phyloP scores from a whole-genome alignment of 2,888 invertebrate species.

The Bugulina stolonifera region DNA sequence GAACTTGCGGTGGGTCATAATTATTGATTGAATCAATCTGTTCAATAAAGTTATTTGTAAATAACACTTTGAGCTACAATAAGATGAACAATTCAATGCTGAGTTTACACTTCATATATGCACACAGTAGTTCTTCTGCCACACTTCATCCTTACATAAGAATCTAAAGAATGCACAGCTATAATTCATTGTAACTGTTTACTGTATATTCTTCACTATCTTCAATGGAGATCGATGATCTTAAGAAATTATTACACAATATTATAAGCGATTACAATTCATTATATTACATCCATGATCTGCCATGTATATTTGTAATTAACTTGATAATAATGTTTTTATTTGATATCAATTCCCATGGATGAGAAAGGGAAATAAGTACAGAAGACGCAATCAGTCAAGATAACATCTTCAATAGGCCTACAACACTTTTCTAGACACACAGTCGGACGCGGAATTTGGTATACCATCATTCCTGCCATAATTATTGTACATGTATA shows the following conservation, averaged over 20 bases:
- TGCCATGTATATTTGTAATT: background rate
- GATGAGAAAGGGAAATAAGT: no score
- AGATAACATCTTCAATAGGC: no score
- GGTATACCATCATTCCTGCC: no score
- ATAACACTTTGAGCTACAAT: background rate
- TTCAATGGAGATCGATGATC: background rate
- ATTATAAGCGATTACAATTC: background rate
- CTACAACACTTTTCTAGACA: no score
- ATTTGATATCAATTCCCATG: background rate
- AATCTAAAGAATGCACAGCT: background rate
- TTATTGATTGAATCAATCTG: constrained; percentile 9
- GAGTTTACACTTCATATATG: no score
- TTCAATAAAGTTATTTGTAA: background rate
- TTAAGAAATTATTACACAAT: background rate
- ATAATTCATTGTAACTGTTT: background rate
- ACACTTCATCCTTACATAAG: background rate
- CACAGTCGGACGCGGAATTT: no score
- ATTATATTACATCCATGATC: background rate
- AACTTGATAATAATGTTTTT: background rate
- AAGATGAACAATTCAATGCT: no score
- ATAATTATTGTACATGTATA: no score
- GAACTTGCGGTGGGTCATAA: background rate
- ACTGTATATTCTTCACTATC: background rate
- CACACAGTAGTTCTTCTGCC: no score
- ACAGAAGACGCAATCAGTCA: no score